A percentile compares a stretch with the other conserved stretches of the same genome.
Conservation (phyloP, 2,797 vertebrate species). For the Oceanodroma leucorhoa region DNA sequence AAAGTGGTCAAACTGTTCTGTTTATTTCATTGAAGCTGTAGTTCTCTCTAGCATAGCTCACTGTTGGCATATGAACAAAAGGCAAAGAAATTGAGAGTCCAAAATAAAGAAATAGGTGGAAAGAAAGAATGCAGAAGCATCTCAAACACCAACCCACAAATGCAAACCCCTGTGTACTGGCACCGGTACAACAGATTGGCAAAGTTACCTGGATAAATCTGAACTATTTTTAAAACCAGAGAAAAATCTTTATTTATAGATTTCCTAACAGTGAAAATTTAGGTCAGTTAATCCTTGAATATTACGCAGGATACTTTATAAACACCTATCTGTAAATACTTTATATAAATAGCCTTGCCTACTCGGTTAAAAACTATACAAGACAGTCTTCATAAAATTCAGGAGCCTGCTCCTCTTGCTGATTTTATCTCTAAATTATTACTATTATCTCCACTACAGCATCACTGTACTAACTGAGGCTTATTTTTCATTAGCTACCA, state of each 20-base stretch:
- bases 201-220: background rate
- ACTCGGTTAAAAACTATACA: background rate
- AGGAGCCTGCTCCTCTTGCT: background rate
- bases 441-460: background rate
- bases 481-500: background rate
- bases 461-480: background rate
- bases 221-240: background rate
- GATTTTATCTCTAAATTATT: background rate
- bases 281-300: background rate
- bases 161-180: background rate
- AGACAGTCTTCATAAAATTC: background rate
- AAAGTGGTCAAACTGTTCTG: background rate
- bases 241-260: background rate
- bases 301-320: background rate
- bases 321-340: background rate
- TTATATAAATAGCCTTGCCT: background rate
- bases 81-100: background rate
- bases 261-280: background rate
- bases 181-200: background rate
- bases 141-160: background rate
- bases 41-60: background rate
- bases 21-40: background rate
- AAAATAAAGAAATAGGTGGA: background rate
- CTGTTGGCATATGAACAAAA: background rate
- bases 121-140: background rate